Conservation (phyloP, 2,888 invertebrate genomes). For the Acleris literana region DNA sequence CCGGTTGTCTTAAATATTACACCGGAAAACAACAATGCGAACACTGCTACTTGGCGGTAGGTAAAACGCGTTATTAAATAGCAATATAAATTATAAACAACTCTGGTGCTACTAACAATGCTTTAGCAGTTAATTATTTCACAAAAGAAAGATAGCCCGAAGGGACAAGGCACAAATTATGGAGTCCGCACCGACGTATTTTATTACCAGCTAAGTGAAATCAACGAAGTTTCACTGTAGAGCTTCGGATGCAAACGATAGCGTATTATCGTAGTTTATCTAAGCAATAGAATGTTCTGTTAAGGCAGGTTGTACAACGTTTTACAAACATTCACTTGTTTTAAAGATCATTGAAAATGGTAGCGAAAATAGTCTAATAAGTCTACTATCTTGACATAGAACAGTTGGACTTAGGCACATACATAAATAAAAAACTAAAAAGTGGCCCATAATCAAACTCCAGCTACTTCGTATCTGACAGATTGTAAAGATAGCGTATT, state of each 20-base stretch:
- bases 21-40: background rate
- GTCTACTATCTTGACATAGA: no score
- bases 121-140: slow-evolving; percentile 31
- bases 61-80: background rate
- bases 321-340: background rate
- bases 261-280: slow-evolving; percentile 39
- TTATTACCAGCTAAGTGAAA: slow-evolving; percentile 51
- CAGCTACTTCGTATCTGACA: no score
- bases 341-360: no score
- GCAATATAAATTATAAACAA: slow-evolving; percentile 15
- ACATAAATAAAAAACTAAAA: no score
- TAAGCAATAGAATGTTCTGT: slow-evolving; percentile 27
- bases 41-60: background rate
- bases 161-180: slow-evolving; percentile 50
- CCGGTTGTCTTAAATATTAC: no score
- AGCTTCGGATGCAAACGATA: slow-evolving; percentile 45
- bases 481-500: no score
- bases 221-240: slow-evolving; percentile 45
- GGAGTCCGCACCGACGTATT: slow-evolving; percentile 48
- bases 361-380: no score
- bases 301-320: slow-evolving; percentile 18
- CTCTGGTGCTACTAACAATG: slow-evolving; percentile 9
- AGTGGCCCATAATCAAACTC: no score
- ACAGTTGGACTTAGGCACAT: no score
- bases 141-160: slow-evolving; percentile 42